These are phyloP conservation scores for Hippocampus zosterae DNA, from an alignment of 2,113 vertebrate species.

Conservation along the genomic window DNA sequence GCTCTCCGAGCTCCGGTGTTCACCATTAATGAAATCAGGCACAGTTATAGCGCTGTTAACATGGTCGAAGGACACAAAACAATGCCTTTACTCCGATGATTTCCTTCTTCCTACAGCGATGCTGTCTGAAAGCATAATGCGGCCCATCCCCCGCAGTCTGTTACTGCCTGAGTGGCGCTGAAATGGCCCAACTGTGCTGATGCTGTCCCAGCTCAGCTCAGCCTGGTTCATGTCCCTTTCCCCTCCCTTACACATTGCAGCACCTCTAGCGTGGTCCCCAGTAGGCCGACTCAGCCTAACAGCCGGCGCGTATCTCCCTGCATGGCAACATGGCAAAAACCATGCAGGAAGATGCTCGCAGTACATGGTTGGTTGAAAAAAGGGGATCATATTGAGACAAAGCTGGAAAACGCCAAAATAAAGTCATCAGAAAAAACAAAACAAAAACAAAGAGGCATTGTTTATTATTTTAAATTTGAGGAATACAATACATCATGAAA, in stretches of 20 bases:
- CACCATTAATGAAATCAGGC: background rate
- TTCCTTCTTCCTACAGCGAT: slow-evolving; percentile 5
- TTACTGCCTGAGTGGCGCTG: slow-evolving; percentile 43
- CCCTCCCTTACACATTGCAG: slow-evolving; percentile 21
- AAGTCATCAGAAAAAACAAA: background rate
- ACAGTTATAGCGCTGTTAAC: background rate
- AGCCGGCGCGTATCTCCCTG: slow-evolving; percentile 24
- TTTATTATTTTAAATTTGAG: background rate
- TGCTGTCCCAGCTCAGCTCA: slow-evolving; percentile 33
- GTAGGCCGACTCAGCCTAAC: slow-evolving; percentile 38
- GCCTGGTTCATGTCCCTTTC: slow-evolving; percentile 34
- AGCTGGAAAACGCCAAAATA: background rate
- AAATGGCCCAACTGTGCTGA: slow-evolving; percentile 47
- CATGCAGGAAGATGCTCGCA: slow-evolving; percentile 18
- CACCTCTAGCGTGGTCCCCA: slow-evolving; percentile 22
- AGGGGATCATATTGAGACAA: background rate
- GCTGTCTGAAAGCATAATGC: slow-evolving; percentile 9
- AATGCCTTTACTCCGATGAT: background rate
- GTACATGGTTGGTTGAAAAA: background rate
- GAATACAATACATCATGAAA: background rate
- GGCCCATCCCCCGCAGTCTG: slow-evolving; percentile 27
- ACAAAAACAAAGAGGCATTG: background rate
- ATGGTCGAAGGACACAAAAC: background rate
- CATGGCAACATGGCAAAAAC: slow-evolving; percentile 31
- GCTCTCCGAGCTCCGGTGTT: slow-evolving; percentile 1